Conservation (phyloP, 2,113 vertebrate species). For the Trogon melanurus region DNA sequence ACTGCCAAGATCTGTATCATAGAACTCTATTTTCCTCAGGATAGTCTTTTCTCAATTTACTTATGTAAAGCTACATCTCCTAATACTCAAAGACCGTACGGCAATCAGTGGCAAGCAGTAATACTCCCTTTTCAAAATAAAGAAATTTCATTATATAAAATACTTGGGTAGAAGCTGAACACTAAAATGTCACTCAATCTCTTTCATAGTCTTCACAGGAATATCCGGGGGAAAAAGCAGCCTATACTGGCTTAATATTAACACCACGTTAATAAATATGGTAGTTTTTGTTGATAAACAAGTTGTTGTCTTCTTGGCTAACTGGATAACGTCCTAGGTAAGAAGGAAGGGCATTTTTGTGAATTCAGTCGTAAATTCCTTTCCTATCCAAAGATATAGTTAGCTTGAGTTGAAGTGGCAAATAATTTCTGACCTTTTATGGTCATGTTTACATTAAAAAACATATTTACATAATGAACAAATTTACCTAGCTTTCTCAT, state of each 20-base stretch:
- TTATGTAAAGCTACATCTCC: not conserved
- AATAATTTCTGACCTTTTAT: not conserved
- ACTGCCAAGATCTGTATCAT: not conserved
- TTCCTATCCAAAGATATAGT: not conserved
- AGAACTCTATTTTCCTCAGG: not conserved
- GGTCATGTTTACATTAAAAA: not conserved
- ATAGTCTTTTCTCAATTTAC: not conserved
- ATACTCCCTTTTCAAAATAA: not conserved
- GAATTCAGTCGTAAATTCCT: not conserved
- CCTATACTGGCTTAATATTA: not conserved
- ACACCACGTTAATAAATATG: not conserved
- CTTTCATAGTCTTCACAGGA: not conserved
- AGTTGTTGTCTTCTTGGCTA: not conserved
- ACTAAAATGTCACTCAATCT: not conserved
- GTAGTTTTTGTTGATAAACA: not conserved
- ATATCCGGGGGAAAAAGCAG: not conserved
- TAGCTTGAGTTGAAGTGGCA: not conserved
- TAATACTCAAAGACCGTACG: not conserved
- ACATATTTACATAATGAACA: not conserved
- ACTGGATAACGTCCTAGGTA: not conserved
- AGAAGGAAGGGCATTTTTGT: not conserved
- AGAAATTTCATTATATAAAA: not conserved
- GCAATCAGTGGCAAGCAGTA: not conserved
- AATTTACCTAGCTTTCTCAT: not conserved
- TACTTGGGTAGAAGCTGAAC: not conserved